Conservation (phyloP, 2,797 vertebrate species). For the Clamator glandarius region DNA sequence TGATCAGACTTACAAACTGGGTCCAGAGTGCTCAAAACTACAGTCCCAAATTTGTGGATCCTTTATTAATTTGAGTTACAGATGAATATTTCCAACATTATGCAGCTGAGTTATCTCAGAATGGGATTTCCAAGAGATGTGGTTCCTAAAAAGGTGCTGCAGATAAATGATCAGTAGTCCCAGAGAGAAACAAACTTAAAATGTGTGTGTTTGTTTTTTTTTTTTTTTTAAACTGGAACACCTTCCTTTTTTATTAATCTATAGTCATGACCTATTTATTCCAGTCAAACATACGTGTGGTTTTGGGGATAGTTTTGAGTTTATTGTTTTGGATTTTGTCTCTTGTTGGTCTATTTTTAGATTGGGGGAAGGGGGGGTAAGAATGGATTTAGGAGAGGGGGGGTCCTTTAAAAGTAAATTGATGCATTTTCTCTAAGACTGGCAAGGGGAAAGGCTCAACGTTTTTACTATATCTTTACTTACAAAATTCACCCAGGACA, state of each 20-base stretch:
- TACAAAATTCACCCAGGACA: background rate
- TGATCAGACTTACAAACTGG: background rate
- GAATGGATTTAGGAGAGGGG: too few relatives aligned
- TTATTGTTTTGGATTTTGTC: background rate
- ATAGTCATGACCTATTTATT: background rate
- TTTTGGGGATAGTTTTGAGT: too few relatives aligned
- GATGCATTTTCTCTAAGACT: background rate
- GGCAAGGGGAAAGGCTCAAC: background rate
- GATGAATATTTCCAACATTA: background rate
- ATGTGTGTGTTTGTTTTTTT: background rate
- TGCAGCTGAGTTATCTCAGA: background rate
- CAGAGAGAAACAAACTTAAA: background rate
- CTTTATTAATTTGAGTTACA: background rate
- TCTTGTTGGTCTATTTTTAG: too few relatives aligned
- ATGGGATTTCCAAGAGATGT: background rate
- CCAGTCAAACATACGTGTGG: background rate
- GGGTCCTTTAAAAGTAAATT: background rate
- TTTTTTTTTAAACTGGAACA: background rate
- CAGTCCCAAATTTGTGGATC: background rate
- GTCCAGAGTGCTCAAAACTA: background rate
- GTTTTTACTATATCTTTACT: background rate
- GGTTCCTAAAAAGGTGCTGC: background rate
- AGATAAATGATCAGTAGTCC: background rate
- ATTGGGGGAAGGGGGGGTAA: too few relatives aligned
- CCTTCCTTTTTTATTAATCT: background rate